Conservation (phyloP, 2,113 vertebrate species). For the Cyprinodon brontotheroides region DNA sequence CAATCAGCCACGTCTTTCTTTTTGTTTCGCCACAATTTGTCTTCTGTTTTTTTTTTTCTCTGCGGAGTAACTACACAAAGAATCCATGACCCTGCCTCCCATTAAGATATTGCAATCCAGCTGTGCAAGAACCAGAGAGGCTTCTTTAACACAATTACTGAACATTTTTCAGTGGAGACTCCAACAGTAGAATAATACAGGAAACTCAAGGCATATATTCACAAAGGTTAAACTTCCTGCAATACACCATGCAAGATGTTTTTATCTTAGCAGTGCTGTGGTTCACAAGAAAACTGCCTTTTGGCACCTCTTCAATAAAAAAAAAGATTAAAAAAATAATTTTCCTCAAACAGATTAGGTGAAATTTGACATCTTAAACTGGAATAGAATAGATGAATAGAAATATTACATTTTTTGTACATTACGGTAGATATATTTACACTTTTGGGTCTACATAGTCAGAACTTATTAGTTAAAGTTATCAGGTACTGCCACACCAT, state of each 20-base stretch:
- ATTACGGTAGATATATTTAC: no score
- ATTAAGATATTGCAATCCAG: conserved; percentile 29
- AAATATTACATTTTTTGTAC: neutral
- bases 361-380: conserved; percentile 13
- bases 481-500: neutral
- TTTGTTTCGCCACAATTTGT: conserved; percentile 62
- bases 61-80: conserved; percentile 45
- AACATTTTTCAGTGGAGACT: conserved; percentile 38
- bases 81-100: conserved; percentile 54
- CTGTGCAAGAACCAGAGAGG: conserved; percentile 12
- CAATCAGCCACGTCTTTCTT: conserved; percentile 30
- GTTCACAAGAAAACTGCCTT: conserved; percentile 31
- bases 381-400: neutral
- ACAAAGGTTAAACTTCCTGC: neutral
- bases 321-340: conserved; percentile 38
- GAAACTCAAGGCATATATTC: conserved; percentile 26
- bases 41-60: conserved; percentile 26
- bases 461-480: neutral
- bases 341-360: conserved; percentile 24
- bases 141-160: conserved; percentile 21
- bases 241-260: conserved; percentile 1
- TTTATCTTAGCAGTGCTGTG: neutral
- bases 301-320: conserved; percentile 27
- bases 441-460: no score
- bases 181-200: conserved; percentile 4